Evolutionary conservation across 1,140 invertebrate species (phyloP).

Genomic region (Vollenhovia emeryi): DNA sequence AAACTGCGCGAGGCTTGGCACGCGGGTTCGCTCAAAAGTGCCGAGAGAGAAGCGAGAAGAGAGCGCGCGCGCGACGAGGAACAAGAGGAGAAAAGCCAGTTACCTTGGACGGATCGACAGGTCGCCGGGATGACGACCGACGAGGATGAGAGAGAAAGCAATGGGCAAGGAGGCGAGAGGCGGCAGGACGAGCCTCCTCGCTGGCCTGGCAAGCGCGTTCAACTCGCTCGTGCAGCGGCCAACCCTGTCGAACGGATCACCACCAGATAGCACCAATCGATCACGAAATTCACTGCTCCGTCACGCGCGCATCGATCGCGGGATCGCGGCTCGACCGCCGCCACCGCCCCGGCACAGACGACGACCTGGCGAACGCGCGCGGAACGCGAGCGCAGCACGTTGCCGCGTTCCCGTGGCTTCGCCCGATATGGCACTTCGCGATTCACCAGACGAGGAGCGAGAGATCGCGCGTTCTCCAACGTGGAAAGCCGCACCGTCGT

Average conservation of each 20-base stretch:
- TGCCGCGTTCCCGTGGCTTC: background rate
- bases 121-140: background rate
- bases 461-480: background rate
- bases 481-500: background rate
- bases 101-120: constrained; percentile 42
- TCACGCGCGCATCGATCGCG: constrained; percentile 5
- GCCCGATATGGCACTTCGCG: background rate
- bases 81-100: constrained; percentile 4
- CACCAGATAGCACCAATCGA: constrained; percentile 21
- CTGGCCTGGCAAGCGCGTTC: constrained; percentile 5
- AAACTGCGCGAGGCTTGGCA: background rate
- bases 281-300: constrained; percentile 11
- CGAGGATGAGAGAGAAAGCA: background rate
- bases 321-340: background rate
- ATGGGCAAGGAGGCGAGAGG: background rate
- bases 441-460: background rate
- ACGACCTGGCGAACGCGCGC: background rate
- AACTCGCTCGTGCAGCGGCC: constrained; percentile 16
- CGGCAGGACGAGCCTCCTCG: background rate
- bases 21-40: background rate
- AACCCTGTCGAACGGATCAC: background rate
- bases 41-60: constrained; percentile 39
- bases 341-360: too few species aligned
- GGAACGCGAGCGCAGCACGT: background rate
- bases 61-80: constrained; percentile 5